Evolutionary conservation across 2,888 invertebrate genomes (phyloP).

Genomic region (Mylabris sibirica): DNA sequence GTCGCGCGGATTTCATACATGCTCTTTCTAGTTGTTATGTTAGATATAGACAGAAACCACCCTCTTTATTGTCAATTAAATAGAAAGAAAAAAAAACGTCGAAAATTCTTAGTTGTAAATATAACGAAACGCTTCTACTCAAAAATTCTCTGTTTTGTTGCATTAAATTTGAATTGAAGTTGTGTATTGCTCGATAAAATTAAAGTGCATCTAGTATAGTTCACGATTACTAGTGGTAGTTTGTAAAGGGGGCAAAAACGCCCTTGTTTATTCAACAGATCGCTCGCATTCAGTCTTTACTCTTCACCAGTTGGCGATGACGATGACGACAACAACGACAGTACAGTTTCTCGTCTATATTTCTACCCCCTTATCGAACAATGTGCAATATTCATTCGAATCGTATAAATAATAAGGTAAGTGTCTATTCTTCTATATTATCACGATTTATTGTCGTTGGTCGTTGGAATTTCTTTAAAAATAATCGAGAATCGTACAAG

Average conservation of each 20-base stretch:
- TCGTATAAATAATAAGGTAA: constrained; percentile 7
- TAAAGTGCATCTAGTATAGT: constrained; percentile 27
- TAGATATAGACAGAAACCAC: not conserved
- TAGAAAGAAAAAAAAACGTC: not conserved
- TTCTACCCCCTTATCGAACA: not conserved
- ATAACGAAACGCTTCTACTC: not conserved
- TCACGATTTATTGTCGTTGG: not conserved
- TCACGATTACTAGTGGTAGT: constrained; percentile 27
- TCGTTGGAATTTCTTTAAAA: not conserved
- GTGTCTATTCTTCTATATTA: not conserved
- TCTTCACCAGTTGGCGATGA: constrained; percentile 27
- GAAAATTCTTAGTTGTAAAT: no score
- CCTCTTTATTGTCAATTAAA: constrained; percentile 32
- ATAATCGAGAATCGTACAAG: not conserved
- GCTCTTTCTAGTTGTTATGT: constrained; percentile 8
- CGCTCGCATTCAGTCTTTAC: constrained; percentile 38
- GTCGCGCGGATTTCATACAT: constrained; percentile 50
- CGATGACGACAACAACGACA: not conserved
- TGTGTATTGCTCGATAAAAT: constrained; percentile 19
- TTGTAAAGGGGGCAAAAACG: constrained; percentile 42
- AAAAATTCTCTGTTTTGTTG: not conserved
- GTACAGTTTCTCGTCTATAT: not conserved
- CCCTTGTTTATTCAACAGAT: constrained; percentile 51
- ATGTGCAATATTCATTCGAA: constrained; percentile 1
- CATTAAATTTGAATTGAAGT: constrained; percentile 33